Evolutionary conservation across 2,113 vertebrate species (phyloP), one percentile per base, ranked within the genome.

Genomic region (Neomonachus schauinslandi): DNA sequence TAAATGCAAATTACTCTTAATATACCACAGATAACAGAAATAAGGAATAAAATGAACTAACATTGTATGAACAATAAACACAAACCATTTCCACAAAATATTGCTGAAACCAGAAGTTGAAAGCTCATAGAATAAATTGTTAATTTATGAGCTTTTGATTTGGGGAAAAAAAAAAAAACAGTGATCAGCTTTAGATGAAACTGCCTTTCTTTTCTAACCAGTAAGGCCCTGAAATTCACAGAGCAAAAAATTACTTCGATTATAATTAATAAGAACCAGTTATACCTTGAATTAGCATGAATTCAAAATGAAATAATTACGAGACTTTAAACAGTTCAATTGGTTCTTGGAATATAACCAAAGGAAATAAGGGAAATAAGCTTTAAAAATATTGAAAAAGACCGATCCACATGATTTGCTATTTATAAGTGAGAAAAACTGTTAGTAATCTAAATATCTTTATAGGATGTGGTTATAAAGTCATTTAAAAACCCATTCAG

Each of bases 251-350:
- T 82, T 72, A 91, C 67, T 92, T 79, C 55, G 92, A 19, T 95
- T 46, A 7, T 79, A 94, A 89, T 59, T 74, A 92, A 83, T 83
- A 89, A 61, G 82, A 89, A 74, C 53, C 63, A 4, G 55, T 86
- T 92, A 81, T 2, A 42, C 24, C 28, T 89, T 93, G 9, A 96
- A 63, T 90, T 69, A 42, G 67, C 21, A 49, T 24, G 74, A 61
- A 87, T 84, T 90, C 61, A 84, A 92, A 92, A 83, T 83, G 18
- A 94, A 97, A 57, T 91, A 82, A 95, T 82, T 19, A 57, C 87
- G 13, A 92, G 12, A 49, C 65, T 65, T 96, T 72, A 61, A 84
- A 59, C 65, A 91, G 5, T 76, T 84, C 92, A 92, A n/a, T 22
- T 96, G 33, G 21, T 71, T 61, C 83, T 72, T 83, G 28, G 28